These are phyloP conservation scores for Sinotaia quadrata DNA, from an alignment of 2,888 invertebrate species.

Conservation along the genomic window DNA sequence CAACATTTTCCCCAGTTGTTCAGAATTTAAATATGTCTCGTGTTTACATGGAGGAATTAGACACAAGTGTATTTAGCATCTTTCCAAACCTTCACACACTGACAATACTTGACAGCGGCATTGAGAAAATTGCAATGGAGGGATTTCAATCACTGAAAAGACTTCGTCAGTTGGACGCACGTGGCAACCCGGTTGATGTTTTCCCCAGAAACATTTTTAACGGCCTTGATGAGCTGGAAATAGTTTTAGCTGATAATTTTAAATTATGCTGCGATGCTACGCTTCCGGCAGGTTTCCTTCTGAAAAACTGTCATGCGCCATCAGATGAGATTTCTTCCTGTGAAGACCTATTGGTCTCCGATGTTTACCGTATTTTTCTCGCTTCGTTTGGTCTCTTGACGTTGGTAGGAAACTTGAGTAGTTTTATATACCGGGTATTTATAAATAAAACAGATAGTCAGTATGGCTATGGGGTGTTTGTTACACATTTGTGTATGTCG, in stretches of 20 bases:
- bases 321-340: conserved; percentile 24
- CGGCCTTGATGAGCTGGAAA: neutral
- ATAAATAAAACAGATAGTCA: conserved; percentile 33
- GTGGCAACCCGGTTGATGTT: neutral
- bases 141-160: neutral
- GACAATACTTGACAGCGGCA: neutral
- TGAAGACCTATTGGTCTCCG: conserved; percentile 20
- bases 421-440: conserved; percentile 19
- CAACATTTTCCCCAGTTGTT: neutral
- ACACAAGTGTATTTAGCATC: neutral
- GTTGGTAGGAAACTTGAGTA: conserved; percentile 25
- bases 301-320: conserved; percentile 21
- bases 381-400: conserved; percentile 22
- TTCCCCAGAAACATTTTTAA: neutral
- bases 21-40: conserved; percentile 15
- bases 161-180: conserved; percentile 18
- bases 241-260: conserved; percentile 26
- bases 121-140: neutral
- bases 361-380: conserved; percentile 9
- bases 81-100: conserved; percentile 13
- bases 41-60: conserved; percentile 1
- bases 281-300: neutral
- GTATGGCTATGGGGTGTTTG: conserved; percentile 15
- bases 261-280: conserved; percentile 25
- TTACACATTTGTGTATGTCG: conserved; percentile 21